These are phyloP conservation scores for Vespertilio murinus DNA, from an alignment of 2,797 vertebrate genomes.

Conservation along the genomic window DNA sequence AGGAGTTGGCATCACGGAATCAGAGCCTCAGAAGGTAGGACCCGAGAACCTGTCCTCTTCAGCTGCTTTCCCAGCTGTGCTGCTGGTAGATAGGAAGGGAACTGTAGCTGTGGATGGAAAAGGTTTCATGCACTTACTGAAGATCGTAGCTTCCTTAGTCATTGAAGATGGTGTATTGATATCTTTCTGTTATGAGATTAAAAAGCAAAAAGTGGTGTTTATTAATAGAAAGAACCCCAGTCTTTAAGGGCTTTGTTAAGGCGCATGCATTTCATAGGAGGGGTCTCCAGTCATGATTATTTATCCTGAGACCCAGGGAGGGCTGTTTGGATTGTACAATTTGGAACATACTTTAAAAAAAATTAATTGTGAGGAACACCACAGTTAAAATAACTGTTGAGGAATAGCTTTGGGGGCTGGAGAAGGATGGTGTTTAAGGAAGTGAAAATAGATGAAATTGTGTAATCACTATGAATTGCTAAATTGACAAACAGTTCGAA, in stretches of 20 bases:
- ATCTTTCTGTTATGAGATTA: not conserved
- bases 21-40: not conserved
- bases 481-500: constrained; percentile 23
- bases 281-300: not conserved
- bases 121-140: not conserved
- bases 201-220: not conserved
- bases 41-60: not conserved
- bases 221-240: not conserved
- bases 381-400: not conserved
- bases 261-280: not conserved
- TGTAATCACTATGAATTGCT: not conserved
- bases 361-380: not conserved
- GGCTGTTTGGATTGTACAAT: not conserved
- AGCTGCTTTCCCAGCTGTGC: not conserved
- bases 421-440: not conserved
- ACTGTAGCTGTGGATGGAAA: not conserved
- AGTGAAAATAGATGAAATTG: not conserved
- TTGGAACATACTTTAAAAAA: constrained; percentile 27
- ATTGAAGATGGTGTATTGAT: not conserved
- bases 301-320: not conserved
- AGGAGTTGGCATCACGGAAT: not conserved
- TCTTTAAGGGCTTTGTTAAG: not conserved
- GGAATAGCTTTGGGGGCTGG: not conserved
- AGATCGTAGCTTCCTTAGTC: not conserved
- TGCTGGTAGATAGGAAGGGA: not conserved